phyloP scores from a whole-genome alignment of 2,888 invertebrate species.

The Drosophila birchii region DNA sequence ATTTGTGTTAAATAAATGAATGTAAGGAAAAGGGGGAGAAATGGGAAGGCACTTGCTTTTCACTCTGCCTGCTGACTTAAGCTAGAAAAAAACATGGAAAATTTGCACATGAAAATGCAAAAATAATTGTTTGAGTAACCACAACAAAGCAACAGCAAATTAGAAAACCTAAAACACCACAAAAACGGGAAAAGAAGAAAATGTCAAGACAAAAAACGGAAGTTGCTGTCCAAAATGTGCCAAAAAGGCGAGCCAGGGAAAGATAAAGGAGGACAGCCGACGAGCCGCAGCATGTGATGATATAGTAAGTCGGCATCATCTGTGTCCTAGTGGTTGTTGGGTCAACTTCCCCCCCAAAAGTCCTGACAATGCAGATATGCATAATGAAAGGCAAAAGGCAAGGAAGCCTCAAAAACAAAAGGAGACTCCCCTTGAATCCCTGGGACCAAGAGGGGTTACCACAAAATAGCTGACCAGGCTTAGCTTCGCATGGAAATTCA shows the following conservation, averaged over 20 bases:
- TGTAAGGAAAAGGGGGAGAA: neutral
- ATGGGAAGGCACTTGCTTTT: slow-evolving; percentile 25
- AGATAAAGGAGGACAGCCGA: slow-evolving; percentile 3
- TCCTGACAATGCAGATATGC: slow-evolving; percentile 45
- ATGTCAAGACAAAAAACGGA: slow-evolving; percentile 51
- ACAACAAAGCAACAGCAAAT: slow-evolving; percentile 61
- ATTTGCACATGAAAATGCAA: slow-evolving; percentile 55
- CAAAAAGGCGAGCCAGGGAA: neutral
- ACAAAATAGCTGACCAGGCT: slow-evolving; percentile 22
- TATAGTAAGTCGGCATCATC: slow-evolving; percentile 19
- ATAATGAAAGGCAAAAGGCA: slow-evolving; percentile 27
- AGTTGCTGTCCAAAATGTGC: slow-evolving; percentile 57
- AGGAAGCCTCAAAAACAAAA: slow-evolving; percentile 33
- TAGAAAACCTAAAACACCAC: slow-evolving; percentile 29
- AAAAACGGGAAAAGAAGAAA: slow-evolving; percentile 13
- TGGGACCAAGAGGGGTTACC: slow-evolving; percentile 4
- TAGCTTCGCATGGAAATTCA: slow-evolving; percentile 12
- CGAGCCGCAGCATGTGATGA: slow-evolving; percentile 30
- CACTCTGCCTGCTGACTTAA: slow-evolving; percentile 14
- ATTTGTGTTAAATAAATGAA: slow-evolving; percentile 35
- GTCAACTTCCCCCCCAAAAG: slow-evolving; percentile 35
- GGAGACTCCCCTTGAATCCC: slow-evolving; percentile 5
- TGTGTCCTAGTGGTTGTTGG: slow-evolving; percentile 13
- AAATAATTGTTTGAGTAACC: slow-evolving; percentile 65
- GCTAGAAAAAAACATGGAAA: neutral